These are phyloP conservation scores for Macroteleia sp. DNA, from an alignment of 2,888 invertebrate species.

Conservation along the genomic window DNA sequence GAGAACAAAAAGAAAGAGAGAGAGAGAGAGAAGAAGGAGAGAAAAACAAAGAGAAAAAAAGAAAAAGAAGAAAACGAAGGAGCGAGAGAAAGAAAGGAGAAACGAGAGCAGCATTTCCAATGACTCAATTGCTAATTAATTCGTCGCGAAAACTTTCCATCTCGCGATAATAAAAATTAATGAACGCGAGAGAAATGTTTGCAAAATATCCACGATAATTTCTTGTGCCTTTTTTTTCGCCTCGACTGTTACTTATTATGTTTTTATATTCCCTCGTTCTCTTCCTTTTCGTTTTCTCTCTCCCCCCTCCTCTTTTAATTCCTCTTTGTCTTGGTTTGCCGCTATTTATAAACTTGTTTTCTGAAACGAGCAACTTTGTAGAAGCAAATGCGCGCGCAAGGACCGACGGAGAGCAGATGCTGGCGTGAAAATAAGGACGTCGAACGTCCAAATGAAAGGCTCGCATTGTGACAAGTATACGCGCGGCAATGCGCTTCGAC, in stretches of 20 bases:
- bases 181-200: slow-evolving; percentile 18
- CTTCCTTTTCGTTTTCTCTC: neutral
- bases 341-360: slow-evolving; percentile 53
- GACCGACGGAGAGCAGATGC: slow-evolving; percentile 27
- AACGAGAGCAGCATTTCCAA: slow-evolving; percentile 5
- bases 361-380: slow-evolving; percentile 43
- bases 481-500: no score
- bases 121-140: slow-evolving; percentile 26
- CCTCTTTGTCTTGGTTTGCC: slow-evolving; percentile 24
- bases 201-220: slow-evolving; percentile 35
- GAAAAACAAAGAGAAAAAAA: neutral
- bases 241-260: neutral
- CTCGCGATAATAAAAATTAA: slow-evolving; percentile 40
- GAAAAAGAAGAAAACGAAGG: neutral
- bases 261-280: neutral
- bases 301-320: neutral
- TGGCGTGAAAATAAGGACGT: slow-evolving; percentile 46
- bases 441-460: slow-evolving; percentile 48
- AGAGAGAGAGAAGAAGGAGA: neutral
- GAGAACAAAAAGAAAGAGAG: no score
- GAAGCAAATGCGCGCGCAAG: slow-evolving; percentile 16
- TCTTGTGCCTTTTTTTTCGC: neutral
- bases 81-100: neutral
- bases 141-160: slow-evolving; percentile 46
- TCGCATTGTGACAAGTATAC: slow-evolving; percentile 43